Evolutionary conservation across 2,113 vertebrate species (phyloP), one percentile per base, ranked within the genome.

Genomic region (Calonectris borealis): DNA sequence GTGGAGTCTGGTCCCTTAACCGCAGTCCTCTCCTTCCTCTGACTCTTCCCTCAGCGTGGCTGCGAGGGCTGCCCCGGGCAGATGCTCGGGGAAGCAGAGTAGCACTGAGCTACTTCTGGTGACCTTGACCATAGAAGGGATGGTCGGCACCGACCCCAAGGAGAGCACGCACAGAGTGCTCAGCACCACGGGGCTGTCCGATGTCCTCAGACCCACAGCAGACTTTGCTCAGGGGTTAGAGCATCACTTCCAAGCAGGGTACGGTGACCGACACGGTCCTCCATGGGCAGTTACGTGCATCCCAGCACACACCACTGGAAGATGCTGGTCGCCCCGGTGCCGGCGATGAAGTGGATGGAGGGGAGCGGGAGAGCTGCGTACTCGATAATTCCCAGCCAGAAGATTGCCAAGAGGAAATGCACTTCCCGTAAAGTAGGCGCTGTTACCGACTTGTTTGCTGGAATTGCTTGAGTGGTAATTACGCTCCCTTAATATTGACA

Each of bases 381-480:
- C 91, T 95, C 17, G 2, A 17, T 72, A 70, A 91, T 70, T 80
- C 87, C 87, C 64, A 79, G 66, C 85, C 93, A 84, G 87, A 77
- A 65, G 69, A 11, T 5, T 93, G 96, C 91, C 95, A 96, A 90
- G 82, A 94, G 88, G 91, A 96, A 97, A 97, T 90, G 95, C 71
- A 81, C 95, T 95, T 97, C 94, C 90, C 62, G 58, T 96, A 95
- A 94, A 42, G 86, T 25, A 69, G 83, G 86, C 66, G 7, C 90
- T 48, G 68, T 82, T 77, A 91, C 94, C 1, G n/a, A 70, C 89
- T 90, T 77, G 91, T 94, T 96, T 96, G 94, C 96, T 93, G 93
- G 96, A 97, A 94, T 79, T 60, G 86, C 94, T 77, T 57, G 85
- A 86, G 86, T 58, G 85, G 90, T 95, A 96, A 96, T 96, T 96